These are phyloP conservation scores for Itoplectis maculator DNA, from an alignment of 2,888 invertebrate species.

Conservation along the genomic window DNA sequence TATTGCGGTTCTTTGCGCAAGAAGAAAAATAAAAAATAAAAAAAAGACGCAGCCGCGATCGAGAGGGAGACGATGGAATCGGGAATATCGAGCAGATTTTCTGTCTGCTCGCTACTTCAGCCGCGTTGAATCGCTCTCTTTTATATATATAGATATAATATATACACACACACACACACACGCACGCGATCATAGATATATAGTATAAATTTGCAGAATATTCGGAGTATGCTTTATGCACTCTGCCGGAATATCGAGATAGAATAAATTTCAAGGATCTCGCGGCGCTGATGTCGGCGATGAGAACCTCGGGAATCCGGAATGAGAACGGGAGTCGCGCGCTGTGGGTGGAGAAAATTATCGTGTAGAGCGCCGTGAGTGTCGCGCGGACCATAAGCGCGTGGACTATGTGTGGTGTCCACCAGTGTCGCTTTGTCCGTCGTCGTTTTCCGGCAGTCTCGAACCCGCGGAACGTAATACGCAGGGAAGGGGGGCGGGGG, in stretches of 20 bases:
- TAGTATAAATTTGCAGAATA: slow-evolving; percentile 41
- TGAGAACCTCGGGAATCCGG: slow-evolving; percentile 33
- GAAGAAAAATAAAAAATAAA: slow-evolving; percentile 41
- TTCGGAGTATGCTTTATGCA: slow-evolving; percentile 31
- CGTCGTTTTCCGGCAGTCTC: slow-evolving; percentile 12
- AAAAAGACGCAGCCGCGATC: neutral
- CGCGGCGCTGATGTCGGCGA: slow-evolving; percentile 21
- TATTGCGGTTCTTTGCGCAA: slow-evolving; percentile 40
- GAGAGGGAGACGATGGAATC: slow-evolving; percentile 5
- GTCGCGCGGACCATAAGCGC: neutral
- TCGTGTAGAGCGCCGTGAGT: neutral
- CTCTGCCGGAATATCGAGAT: slow-evolving; percentile 49
- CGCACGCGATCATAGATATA: no score
- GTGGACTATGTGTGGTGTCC: slow-evolving; percentile 6
- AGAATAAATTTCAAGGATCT: slow-evolving; percentile 40
- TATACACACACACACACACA: no score
- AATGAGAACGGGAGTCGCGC: slow-evolving; percentile 14
- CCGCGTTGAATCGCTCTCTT: slow-evolving; percentile 16
- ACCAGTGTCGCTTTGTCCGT: neutral
- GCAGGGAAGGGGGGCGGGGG: no score
- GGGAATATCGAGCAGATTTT: slow-evolving; percentile 59
- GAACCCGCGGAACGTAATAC: slow-evolving; percentile 14
- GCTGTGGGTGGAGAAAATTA: slow-evolving; percentile 20
- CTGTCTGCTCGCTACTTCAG: neutral
- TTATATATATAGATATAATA: slow-evolving; percentile 24